phyloP scores from a whole-genome alignment of 2,888 invertebrate species.

The Dascillus cervinus region DNA sequence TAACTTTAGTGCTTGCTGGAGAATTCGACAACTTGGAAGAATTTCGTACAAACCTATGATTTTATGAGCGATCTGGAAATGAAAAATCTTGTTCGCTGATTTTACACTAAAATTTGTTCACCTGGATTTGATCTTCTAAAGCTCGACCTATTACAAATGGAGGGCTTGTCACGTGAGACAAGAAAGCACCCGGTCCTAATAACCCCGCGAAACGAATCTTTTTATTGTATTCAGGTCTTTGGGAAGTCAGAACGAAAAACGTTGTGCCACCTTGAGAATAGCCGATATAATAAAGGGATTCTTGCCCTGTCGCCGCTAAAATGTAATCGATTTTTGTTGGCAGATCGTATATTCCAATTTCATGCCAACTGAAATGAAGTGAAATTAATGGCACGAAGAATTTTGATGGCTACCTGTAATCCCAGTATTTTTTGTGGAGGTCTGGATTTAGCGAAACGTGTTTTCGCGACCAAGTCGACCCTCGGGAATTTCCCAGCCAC shows the following conservation, averaged over 20 bases:
- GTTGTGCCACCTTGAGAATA: slow-evolving; percentile 60
- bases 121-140: no score
- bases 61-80: no score
- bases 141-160: no score
- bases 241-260: slow-evolving; percentile 54
- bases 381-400: no score
- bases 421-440: slow-evolving; percentile 36
- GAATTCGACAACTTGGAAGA: no score
- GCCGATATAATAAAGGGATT: slow-evolving; percentile 59
- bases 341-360: slow-evolving; percentile 67
- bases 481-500: slow-evolving; percentile 55
- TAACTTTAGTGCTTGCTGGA: no score
- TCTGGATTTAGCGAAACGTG: slow-evolving; percentile 40
- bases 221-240: slow-evolving; percentile 50
- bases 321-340: slow-evolving; percentile 69
- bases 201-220: slow-evolving; percentile 53
- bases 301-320: slow-evolving; percentile 45
- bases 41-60: no score
- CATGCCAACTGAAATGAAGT: slow-evolving; percentile 55
- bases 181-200: slow-evolving; percentile 54
- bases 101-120: no score
- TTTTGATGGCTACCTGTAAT: slow-evolving; percentile 40
- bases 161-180: slow-evolving; percentile 46
- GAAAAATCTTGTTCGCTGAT: no score
- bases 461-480: slow-evolving; percentile 46